These are phyloP conservation scores for Furcifer pardalis DNA, from an alignment of 2,797 vertebrate genomes.

Conservation along the genomic window DNA sequence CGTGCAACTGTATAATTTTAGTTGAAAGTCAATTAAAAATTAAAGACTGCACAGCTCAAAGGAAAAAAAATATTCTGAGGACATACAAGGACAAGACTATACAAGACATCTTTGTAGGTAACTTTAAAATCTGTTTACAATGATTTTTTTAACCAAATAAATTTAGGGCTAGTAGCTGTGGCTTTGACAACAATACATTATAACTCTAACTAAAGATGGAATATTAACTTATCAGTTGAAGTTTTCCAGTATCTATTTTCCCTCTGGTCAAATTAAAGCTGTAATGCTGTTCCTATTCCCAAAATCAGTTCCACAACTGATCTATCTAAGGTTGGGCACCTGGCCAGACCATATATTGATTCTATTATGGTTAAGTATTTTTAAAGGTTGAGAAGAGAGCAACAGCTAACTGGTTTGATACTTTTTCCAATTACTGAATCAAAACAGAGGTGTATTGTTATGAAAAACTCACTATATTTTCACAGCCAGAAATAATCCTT, in stretches of 20 bases:
- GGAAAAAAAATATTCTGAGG: background rate
- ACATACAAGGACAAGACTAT: background rate
- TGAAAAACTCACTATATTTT: background rate
- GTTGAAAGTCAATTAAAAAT: slow-evolving; percentile 14
- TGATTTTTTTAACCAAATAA: background rate
- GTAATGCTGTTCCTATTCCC: background rate
- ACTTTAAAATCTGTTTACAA: background rate
- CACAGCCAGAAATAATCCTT: background rate
- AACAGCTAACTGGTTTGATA: background rate
- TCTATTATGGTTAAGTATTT: background rate
- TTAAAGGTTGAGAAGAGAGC: background rate
- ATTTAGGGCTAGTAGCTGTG: background rate
- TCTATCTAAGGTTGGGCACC: background rate
- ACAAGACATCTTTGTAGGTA: background rate
- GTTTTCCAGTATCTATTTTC: background rate
- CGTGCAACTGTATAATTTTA: background rate
- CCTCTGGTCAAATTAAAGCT: background rate
- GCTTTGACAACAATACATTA: background rate
- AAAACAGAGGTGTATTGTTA: background rate
- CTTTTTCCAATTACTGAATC: background rate
- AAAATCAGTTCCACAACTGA: background rate
- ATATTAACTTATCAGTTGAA: background rate
- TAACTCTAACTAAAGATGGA: background rate
- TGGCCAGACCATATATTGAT: too few species aligned
- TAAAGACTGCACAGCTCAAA: background rate